Conservation (phyloP, 2,888 invertebrate genomes). For the Xestia xanthographa region DNA sequence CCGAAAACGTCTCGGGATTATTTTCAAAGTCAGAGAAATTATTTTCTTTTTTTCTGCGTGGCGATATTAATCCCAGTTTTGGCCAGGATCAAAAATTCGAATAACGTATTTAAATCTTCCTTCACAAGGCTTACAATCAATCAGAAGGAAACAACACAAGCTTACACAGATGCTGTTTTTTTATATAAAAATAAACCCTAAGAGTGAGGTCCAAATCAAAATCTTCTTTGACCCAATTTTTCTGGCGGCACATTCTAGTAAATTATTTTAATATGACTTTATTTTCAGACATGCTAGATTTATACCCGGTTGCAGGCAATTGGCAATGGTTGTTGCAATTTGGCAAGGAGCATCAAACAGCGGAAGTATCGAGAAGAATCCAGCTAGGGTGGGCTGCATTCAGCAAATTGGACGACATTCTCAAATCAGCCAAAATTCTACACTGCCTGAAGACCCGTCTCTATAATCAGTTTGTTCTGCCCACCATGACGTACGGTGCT, state of each 20-base stretch:
- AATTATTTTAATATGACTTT: neutral
- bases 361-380: no score
- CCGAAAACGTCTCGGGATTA: neutral
- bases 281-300: neutral
- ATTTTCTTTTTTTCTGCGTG: neutral
- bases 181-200: neutral
- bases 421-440: no score
- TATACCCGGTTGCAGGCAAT: no score
- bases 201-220: neutral
- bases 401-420: no score
- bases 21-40: neutral
- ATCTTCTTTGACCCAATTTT: neutral
- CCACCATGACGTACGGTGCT: no score
- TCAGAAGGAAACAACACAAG: constrained; percentile 2
- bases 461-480: no score
- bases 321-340: no score
- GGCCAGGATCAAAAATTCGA: neutral
- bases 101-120: neutral
- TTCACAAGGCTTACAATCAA: constrained; percentile 1
- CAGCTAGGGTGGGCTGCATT: no score
- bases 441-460: no score
- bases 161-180: no score
- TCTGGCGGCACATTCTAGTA: neutral
- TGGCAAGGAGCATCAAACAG: no score
- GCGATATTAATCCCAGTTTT: constrained; percentile 14